phyloP scores from a whole-genome alignment of 2,113 vertebrate genomes.

The Brachirus orientalis region DNA sequence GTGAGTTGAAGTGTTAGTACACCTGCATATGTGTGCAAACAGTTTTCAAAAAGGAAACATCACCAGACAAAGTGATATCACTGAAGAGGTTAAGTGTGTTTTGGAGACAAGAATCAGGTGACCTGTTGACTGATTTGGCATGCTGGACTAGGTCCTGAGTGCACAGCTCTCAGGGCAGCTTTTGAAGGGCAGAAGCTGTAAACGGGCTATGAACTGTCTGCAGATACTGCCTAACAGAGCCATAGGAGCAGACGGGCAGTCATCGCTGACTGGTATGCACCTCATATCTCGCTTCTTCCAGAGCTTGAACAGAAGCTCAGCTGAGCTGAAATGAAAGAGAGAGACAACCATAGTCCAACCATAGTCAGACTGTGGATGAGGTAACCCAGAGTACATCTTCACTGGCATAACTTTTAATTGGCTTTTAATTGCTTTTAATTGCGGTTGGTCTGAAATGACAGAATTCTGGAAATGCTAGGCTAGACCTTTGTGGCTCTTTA shows the following conservation, averaged over 20 bases:
- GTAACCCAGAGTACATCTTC: slow-evolving; percentile 9
- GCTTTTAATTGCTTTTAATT: slow-evolving; percentile 44
- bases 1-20: slow-evolving; percentile 40
- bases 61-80: slow-evolving; percentile 48
- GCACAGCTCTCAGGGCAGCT: slow-evolving; percentile 40
- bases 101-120: slow-evolving; percentile 44
- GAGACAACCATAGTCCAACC: slow-evolving; percentile 46
- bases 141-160: slow-evolving; percentile 57
- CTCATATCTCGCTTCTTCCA: slow-evolving; percentile 60
- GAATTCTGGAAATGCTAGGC: slow-evolving; percentile 29
- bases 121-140: slow-evolving; percentile 55
- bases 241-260: slow-evolving; percentile 53
- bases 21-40: slow-evolving; percentile 55
- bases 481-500: slow-evolving; percentile 34
- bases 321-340: slow-evolving; percentile 48
- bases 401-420: slow-evolving; percentile 35
- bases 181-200: slow-evolving; percentile 57
- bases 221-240: slow-evolving; percentile 57
- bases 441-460: slow-evolving; percentile 38
- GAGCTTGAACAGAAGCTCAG: slow-evolving; percentile 54
- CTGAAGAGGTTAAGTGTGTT: slow-evolving; percentile 62
- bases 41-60: slow-evolving; percentile 48
- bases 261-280: slow-evolving; percentile 59
- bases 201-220: slow-evolving; percentile 51
- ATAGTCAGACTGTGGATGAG: slow-evolving; percentile 25